Evolutionary conservation across 2,113 vertebrate genomes (phyloP).

Genomic region (Nothoprocta perdicaria): DNA sequence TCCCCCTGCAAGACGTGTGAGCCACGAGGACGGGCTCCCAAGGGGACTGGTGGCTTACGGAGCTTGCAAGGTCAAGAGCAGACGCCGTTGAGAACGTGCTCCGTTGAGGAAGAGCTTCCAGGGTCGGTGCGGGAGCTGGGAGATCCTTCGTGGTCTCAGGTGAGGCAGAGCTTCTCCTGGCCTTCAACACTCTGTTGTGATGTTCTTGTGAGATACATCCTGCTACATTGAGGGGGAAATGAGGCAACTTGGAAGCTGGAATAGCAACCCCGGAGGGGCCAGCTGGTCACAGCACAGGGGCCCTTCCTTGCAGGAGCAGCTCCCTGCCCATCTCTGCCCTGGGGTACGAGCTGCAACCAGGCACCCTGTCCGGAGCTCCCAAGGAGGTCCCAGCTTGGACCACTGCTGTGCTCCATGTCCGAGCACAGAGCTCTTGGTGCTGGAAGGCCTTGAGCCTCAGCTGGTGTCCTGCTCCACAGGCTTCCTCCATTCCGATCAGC

Average conservation of each 20-base stretch:
- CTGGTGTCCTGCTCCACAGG: too few relatives aligned
- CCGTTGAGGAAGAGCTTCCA: not conserved
- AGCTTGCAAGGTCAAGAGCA: not conserved
- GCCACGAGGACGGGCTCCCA: not conserved
- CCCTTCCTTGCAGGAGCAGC: not conserved
- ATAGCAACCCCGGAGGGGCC: not conserved
- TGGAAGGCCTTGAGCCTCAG: too few relatives aligned
- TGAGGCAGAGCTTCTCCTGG: not conserved
- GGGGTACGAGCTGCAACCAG: not conserved
- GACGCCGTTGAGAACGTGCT: not conserved
- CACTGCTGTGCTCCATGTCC: too few relatives aligned
- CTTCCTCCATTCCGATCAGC: too few relatives aligned
- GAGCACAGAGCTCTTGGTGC: too few relatives aligned
- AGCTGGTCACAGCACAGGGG: rapidly evolving
- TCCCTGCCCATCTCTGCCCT: not conserved
- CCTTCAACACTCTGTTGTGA: not conserved
- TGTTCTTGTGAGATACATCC: not conserved
- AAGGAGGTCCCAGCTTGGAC: not conserved
- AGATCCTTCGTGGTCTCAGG: not conserved
- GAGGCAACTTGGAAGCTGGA: not conserved
- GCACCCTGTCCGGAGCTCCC: not conserved
- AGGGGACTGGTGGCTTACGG: not conserved
- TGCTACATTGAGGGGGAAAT: not conserved
- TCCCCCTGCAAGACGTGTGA: not conserved
- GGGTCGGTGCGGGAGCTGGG: not conserved